Evolutionary conservation across 23 tunicate genomes (phyloP).

Genomic region (Trididemnum miniatum): DNA sequence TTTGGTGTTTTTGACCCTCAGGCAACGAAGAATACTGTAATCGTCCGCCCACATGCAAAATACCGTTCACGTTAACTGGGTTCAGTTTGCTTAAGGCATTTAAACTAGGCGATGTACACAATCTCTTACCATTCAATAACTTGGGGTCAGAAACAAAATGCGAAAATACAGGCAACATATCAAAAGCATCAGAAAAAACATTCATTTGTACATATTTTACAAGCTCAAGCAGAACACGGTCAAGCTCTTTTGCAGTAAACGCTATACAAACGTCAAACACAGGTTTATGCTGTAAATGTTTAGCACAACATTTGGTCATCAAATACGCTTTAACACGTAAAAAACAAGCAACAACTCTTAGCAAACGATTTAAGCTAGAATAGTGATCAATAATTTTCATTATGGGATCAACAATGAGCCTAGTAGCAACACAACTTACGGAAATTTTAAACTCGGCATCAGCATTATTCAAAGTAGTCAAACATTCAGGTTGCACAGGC

Average conservation of each 20-base stretch:
- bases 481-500: too few relatives aligned
- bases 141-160: neutral
- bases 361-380: too few relatives aligned
- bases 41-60: conserved; percentile 32
- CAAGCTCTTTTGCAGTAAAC: neutral
- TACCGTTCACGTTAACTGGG: conserved; percentile 5
- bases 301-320: too few relatives aligned
- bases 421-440: too few relatives aligned
- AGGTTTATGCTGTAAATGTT: too few relatives aligned
- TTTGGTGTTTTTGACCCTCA: conserved; percentile 16
- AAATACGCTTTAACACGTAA: too few relatives aligned
- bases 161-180: neutral
- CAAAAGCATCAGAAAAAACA: conserved; percentile 4
- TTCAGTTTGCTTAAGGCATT: neutral
- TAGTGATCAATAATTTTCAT: too few relatives aligned
- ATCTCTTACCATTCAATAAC: neutral
- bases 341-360: too few relatives aligned
- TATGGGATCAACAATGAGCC: too few relatives aligned
- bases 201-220: conserved; percentile 1
- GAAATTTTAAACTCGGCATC: too few relatives aligned
- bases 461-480: too few relatives aligned
- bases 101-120: neutral
- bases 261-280: neutral
- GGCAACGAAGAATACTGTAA: neutral
- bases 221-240: neutral